These are phyloP conservation scores for Agelaius tricolor DNA, from an alignment of 2,113 vertebrate genomes.

Conservation along the genomic window DNA sequence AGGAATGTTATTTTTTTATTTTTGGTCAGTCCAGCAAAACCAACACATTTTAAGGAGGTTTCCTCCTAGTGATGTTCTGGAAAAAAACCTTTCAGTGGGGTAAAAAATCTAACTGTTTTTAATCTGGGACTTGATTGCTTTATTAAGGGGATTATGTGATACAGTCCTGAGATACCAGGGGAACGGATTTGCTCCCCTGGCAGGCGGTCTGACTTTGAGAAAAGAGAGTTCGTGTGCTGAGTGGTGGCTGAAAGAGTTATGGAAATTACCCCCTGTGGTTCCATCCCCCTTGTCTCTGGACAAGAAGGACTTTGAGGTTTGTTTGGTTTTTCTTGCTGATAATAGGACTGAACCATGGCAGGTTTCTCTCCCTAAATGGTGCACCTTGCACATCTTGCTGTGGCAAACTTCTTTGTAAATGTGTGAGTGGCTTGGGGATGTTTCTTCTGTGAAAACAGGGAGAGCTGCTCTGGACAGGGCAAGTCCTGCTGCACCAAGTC, in stretches of 20 bases:
- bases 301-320: not conserved
- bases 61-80: not conserved
- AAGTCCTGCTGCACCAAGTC: accelerated
- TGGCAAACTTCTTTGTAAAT: not conserved
- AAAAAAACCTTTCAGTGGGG: not conserved
- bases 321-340: not conserved
- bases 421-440: not conserved
- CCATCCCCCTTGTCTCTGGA: not conserved
- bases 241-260: slow-evolving; percentile 16
- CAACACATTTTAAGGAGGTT: not conserved
- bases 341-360: not conserved
- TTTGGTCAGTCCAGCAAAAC: not conserved
- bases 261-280: not conserved
- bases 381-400: not conserved
- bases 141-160: slow-evolving; percentile 18
- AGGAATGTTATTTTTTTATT: not conserved
- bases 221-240: slow-evolving; percentile 10
- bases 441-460: not conserved
- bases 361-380: not conserved
- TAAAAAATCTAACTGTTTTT: slow-evolving; percentile 10
- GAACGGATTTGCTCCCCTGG: slow-evolving; percentile 36
- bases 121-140: slow-evolving; percentile 32
- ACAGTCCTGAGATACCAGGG: not conserved
- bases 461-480: not conserved
- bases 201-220: slow-evolving; percentile 2